Evolutionary conservation across 2,113 vertebrate species (phyloP), one percentile per base, ranked within the genome.

Genomic region (Manacus vitellinus): DNA sequence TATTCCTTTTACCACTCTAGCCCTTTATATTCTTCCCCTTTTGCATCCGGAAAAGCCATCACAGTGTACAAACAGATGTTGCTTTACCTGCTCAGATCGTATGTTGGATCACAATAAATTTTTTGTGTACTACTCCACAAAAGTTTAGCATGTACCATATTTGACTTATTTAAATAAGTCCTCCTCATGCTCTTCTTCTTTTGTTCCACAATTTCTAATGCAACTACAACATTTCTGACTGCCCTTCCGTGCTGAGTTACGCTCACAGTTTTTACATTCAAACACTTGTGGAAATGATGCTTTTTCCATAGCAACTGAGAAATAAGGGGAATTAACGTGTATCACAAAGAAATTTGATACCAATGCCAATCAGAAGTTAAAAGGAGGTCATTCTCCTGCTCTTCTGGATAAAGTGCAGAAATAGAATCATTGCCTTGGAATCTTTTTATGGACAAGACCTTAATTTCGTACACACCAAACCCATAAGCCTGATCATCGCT

Each of bases 391-490:
- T 96, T 94, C 61, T 51, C 56, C 93, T 94, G 75, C 75, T 95
- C 79, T 90, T 96, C 91, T 93, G 97, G 89, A 96, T 95, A 96
- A 96, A 97, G 89, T 81, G 51, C 74, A 94, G 91, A 92, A 87
- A 90, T 94, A 68, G 87, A 90, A 44, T 97, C 91, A 81, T 89
- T 96, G 81, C 88, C 95, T 89, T 92, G 94, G 94, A 97, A 96
- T 97, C 89, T 96, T 97, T 97, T 97, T 95, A 94, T 52, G 61
- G 85, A 84, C 80, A 94, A 97, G 95, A 97, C 92, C 95, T 97
- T 98, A 88, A 96, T 98, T 98, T 97, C 96, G 90, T 96, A 94
- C 89, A 91, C 91, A 95, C 94, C 83, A 97, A 96, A 97, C 81
- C 95, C 90, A 74, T 31, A 94, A 94, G 94, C 85, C 90, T 97